Conservation (phyloP, 2,888 invertebrate genomes). For the Pecten maximus region DNA sequence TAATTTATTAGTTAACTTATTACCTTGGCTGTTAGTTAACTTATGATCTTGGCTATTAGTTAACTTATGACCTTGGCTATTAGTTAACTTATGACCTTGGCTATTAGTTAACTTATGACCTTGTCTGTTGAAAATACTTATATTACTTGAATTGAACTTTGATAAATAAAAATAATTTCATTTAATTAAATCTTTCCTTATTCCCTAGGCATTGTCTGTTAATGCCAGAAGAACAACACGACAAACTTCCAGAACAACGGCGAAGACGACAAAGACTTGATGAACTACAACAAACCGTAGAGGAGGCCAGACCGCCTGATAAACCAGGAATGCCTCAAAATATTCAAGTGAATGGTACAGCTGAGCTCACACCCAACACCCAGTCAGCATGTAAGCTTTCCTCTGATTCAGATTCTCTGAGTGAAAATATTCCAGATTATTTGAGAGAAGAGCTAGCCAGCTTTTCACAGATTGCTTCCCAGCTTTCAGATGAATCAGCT, state of each 20-base stretch:
- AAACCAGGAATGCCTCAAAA: constrained; percentile 46
- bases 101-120: background rate
- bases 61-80: too few relatives aligned
- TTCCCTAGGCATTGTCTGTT: constrained; percentile 47
- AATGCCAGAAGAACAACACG: constrained; percentile 63
- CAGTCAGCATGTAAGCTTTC: constrained; percentile 43
- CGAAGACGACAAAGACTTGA: constrained; percentile 53
- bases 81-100: too few relatives aligned
- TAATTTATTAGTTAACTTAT: too few relatives aligned
- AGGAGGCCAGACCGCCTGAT: constrained; percentile 57
- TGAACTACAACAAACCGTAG: constrained; percentile 51
- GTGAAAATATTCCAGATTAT: constrained; percentile 20
- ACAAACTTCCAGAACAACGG: constrained; percentile 64
- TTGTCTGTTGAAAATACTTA: background rate
- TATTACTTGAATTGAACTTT: background rate
- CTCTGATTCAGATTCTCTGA: background rate
- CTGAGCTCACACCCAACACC: constrained; percentile 38
- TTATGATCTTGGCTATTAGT: too few relatives aligned
- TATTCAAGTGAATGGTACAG: constrained; percentile 57
- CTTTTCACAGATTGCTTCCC: constrained; percentile 25
- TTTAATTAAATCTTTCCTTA: background rate
- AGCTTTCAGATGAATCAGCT: constrained; percentile 16
- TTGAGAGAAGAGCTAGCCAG: constrained; percentile 20
- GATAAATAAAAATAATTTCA: background rate
- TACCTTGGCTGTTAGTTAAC: too few relatives aligned